Evolutionary conservation across 30 jellyfish, hydroid and myxozoan species (phyloP).

Genomic region (Cassiopea xamachana): DNA sequence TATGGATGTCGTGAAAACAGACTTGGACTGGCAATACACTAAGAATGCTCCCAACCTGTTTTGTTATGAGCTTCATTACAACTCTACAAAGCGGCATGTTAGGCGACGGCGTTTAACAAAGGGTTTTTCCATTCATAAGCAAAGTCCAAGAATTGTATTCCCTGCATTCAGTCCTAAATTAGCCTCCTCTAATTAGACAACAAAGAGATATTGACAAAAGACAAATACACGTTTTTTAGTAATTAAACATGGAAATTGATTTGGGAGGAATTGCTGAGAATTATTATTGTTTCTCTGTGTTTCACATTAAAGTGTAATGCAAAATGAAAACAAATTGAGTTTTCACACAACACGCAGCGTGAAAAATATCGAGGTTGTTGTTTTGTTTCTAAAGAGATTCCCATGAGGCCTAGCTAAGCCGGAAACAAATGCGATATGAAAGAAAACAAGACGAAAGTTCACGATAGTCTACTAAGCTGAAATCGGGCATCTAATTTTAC

Average conservation of each 20-base stretch:
- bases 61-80: neutral
- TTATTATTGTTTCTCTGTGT: neutral
- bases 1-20: neutral
- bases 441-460: neutral
- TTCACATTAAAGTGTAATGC: neutral
- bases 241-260: neutral
- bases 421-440: neutral
- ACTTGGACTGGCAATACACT: neutral
- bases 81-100: neutral
- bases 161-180: neutral
- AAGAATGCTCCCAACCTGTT: neutral
- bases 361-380: neutral
- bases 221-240: neutral
- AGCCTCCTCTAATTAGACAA: neutral
- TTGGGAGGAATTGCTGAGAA: neutral
- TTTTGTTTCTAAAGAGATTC: neutral
- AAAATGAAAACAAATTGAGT: neutral
- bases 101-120: neutral
- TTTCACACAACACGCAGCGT: neutral
- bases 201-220: neutral
- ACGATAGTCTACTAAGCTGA: no score
- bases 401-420: neutral
- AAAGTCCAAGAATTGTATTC: neutral
- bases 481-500: no score
- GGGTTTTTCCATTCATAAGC: neutral